Evolutionary conservation across 2,113 vertebrate species (phyloP).

Genomic region (Zosterops japonicus): DNA sequence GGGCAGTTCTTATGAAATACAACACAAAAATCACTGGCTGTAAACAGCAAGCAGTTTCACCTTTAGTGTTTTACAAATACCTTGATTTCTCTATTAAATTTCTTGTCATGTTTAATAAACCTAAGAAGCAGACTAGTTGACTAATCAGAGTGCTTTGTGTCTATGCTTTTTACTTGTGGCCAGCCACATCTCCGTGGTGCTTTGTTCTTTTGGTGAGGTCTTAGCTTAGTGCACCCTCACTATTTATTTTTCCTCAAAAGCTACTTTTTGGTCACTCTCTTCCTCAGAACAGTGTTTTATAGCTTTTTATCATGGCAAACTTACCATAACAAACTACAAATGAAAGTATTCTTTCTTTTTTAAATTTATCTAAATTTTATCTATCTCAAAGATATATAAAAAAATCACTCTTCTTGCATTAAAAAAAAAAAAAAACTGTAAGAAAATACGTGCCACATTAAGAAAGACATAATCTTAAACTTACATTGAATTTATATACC

Average conservation of each 20-base stretch:
- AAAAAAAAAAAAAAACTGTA: background rate
- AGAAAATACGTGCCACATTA: background rate
- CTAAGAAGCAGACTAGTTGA: slow-evolving; percentile 26
- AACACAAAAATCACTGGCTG: slow-evolving; percentile 6
- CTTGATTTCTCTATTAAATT: slow-evolving; percentile 52
- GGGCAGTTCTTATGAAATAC: background rate
- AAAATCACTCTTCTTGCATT: background rate
- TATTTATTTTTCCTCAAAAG: background rate
- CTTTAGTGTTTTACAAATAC: slow-evolving; percentile 34
- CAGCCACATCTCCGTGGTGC: background rate
- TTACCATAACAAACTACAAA: background rate
- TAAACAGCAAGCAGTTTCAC: background rate
- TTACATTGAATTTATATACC: background rate
- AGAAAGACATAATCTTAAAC: background rate
- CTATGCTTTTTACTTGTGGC: background rate
- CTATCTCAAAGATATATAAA: slow-evolving; percentile 9
- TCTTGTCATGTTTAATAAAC: slow-evolving; percentile 60
- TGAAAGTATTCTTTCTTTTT: background rate
- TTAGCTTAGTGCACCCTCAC: background rate
- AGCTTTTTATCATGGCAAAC: slow-evolving; percentile 10
- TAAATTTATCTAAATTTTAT: background rate
- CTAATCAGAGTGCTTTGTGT: slow-evolving; percentile 32
- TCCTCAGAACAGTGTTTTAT: background rate
- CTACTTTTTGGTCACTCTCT: background rate
- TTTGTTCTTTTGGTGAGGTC: background rate